phyloP scores from a whole-genome alignment of 2,888 invertebrate genomes.

The Arge pagana region DNA sequence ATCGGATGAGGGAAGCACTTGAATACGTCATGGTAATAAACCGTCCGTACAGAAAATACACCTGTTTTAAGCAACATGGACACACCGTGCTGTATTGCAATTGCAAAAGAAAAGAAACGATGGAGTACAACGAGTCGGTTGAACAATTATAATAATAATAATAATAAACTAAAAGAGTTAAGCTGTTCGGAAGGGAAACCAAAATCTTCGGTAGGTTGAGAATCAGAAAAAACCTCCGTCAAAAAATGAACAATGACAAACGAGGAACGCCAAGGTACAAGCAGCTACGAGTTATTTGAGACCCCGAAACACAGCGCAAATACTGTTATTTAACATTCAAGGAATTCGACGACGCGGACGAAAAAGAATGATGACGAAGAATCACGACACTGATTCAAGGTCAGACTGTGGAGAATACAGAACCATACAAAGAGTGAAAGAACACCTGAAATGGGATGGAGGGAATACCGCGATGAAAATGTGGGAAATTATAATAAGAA shows the following conservation, averaged over 20 bases:
- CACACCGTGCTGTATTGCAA: constrained; percentile 21
- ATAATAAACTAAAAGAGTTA: too few relatives aligned
- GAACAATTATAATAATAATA: constrained; percentile 11
- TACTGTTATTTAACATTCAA: constrained; percentile 21
- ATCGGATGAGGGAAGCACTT: constrained; percentile 12
- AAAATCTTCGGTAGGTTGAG: constrained; percentile 11
- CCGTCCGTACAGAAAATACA: constrained; percentile 19
- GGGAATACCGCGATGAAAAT: constrained; percentile 20
- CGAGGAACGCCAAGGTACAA: constrained; percentile 12
- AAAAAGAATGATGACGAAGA: constrained; percentile 17
- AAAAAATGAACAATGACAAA: constrained; percentile 9
- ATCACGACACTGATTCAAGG: constrained; percentile 12
- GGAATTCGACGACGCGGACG: constrained; percentile 20
- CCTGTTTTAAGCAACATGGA: constrained; percentile 15
- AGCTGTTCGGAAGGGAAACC: neutral
- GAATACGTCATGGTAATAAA: constrained; percentile 22
- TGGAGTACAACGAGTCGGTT: constrained; percentile 21
- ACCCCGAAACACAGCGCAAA: constrained; percentile 17
- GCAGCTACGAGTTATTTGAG: constrained; percentile 20
- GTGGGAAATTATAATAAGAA: constrained; percentile 17
- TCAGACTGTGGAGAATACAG: constrained; percentile 21
- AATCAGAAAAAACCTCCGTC: constrained; percentile 23
- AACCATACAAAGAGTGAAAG: constrained; percentile 22
- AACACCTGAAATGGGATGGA: constrained; percentile 21
- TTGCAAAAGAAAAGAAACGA: constrained; percentile 18